phyloP scores from a whole-genome alignment of 2,888 invertebrate genomes.

The Conus canariensis region DNA sequence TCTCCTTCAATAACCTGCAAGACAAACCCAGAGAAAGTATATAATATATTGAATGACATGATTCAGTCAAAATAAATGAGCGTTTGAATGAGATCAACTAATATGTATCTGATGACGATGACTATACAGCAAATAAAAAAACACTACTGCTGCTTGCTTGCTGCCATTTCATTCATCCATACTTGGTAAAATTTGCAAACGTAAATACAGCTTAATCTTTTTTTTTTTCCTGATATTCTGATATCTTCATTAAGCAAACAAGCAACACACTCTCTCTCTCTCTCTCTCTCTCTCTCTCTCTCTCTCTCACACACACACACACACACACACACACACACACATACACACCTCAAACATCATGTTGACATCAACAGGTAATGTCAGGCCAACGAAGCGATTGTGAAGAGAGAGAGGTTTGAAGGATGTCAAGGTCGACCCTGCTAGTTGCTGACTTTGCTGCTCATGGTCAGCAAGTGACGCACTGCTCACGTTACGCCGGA shows the following conservation, averaged over 20 bases:
- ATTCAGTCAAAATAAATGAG: too few relatives aligned
- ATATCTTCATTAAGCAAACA: too few relatives aligned
- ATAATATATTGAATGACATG: background rate
- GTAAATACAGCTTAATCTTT: too few relatives aligned
- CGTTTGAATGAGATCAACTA: background rate
- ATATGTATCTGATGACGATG: slow-evolving; percentile 38
- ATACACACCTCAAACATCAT: slow-evolving; percentile 84
- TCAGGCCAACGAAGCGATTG: slow-evolving; percentile 83
- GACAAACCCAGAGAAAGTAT: background rate
- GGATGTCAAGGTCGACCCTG: slow-evolving; percentile 57
- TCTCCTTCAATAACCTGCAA: slow-evolving; percentile 72
- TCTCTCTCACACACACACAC: too few relatives aligned
- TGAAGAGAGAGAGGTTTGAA: slow-evolving; percentile 64
- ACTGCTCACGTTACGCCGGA: slow-evolving; percentile 61
- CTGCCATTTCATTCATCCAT: too few relatives aligned
- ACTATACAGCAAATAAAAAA: too few relatives aligned
- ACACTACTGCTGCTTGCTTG: too few relatives aligned
- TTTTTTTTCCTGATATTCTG: too few relatives aligned
- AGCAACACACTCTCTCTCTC: too few relatives aligned
- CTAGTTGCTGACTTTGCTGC: slow-evolving; percentile 52
- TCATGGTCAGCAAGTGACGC: slow-evolving; percentile 64
- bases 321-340: too few relatives aligned
- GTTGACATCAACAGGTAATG: slow-evolving; percentile 85
- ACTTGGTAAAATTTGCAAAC: too few relatives aligned
- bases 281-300: too few relatives aligned